A percentile compares a stretch with the other conserved stretches of the same genome.
phyloP scores from a whole-genome alignment of 1,140 invertebrate species.

The Papilio helenus region DNA sequence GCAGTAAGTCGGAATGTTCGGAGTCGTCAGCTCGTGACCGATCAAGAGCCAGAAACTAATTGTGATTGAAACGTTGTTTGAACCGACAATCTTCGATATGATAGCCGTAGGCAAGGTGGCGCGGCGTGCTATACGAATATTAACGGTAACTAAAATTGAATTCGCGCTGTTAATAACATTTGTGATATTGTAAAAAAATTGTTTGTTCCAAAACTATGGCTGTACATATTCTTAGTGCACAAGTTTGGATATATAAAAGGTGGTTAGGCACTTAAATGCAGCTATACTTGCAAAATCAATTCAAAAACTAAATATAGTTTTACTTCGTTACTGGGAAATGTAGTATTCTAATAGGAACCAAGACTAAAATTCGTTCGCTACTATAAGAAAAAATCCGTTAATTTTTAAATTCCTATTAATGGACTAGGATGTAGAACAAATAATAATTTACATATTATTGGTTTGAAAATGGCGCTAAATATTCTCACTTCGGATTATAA shows the following conservation, averaged over 20 bases:
- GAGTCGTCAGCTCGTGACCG: conserved; percentile 65
- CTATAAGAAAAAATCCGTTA: too few relatives aligned
- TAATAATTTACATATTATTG: too few relatives aligned
- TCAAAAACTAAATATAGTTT: too few relatives aligned
- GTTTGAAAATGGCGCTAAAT: too few relatives aligned
- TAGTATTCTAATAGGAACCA: too few relatives aligned
- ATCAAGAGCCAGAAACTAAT: conserved; percentile 62
- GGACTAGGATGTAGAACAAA: too few relatives aligned
- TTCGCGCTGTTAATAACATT: conserved; percentile 8
- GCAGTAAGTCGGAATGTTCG: conserved; percentile 60
- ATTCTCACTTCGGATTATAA: background rate
- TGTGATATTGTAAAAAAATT: background rate
- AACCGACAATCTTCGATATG: conserved; percentile 42
- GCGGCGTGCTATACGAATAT: background rate
- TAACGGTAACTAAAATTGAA: conserved; percentile 15
- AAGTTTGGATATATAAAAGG: background rate
- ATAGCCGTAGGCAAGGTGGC: conserved; percentile 15
- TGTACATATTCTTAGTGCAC: background rate
- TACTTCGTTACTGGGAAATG: too few relatives aligned
- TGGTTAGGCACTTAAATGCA: too few relatives aligned
- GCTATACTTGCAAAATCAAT: too few relatives aligned
- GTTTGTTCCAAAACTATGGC: background rate
- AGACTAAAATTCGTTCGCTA: too few relatives aligned
- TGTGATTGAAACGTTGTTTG: conserved; percentile 54
- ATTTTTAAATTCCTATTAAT: too few relatives aligned